Evolutionary conservation across 1,140 invertebrate genomes (phyloP).

Genomic region (Neodiprion pinetum): DNA sequence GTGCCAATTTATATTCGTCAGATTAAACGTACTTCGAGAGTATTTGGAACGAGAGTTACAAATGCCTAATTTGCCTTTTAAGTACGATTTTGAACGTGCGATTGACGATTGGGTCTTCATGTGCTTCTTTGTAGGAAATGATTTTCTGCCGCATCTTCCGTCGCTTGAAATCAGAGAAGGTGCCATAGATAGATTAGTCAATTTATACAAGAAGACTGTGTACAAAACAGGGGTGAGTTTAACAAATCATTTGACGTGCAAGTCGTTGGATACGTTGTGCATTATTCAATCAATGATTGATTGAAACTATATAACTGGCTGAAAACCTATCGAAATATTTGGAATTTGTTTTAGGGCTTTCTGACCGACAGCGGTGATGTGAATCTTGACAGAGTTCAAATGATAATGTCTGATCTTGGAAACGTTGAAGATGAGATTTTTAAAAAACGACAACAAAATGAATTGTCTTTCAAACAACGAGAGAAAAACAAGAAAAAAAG

Average conservation of each 20-base stretch:
- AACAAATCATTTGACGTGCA: slow-evolving; percentile 25
- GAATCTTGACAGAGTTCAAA: slow-evolving; percentile 89
- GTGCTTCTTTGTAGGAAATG: slow-evolving; percentile 99
- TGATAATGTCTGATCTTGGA: slow-evolving; percentile 94
- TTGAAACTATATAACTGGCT: background rate
- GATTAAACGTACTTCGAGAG: slow-evolving; percentile 92
- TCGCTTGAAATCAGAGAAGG: slow-evolving; percentile 98
- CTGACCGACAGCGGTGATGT: slow-evolving; percentile 95
- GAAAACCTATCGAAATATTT: background rate
- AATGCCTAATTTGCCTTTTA: slow-evolving; percentile 94
- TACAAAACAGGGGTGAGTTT: slow-evolving; percentile 83
- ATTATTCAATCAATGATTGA: slow-evolving; percentile 15
- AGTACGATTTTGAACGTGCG: slow-evolving; percentile 87
- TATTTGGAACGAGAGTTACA: slow-evolving; percentile 91
- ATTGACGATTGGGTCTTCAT: slow-evolving; percentile 99
- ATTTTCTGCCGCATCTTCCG: slow-evolving; percentile 98
- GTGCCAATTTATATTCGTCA: slow-evolving; percentile 87
- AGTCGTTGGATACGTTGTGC: background rate
- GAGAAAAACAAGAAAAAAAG: slow-evolving; percentile 75
- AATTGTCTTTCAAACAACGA: slow-evolving; percentile 80
- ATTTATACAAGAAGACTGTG: slow-evolving; percentile 94
- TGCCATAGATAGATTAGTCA: slow-evolving; percentile 94
- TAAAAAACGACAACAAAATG: slow-evolving; percentile 86
- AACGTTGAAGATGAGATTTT: slow-evolving; percentile 98
- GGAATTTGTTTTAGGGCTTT: slow-evolving; percentile 74